phyloP scores from a whole-genome alignment of 2,797 vertebrate genomes.

The Pangasius macronema region DNA sequence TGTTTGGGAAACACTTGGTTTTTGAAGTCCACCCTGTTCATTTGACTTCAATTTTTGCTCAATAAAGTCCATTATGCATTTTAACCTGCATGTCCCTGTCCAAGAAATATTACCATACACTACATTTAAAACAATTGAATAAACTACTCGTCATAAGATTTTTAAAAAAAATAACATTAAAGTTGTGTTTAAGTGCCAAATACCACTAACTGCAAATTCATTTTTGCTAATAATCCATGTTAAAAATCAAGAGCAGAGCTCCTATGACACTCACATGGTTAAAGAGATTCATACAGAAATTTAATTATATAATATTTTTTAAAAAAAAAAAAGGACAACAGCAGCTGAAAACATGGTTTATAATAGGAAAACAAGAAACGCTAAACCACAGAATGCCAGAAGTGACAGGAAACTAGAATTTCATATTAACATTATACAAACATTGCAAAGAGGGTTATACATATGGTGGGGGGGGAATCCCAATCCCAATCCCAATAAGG shows the following conservation, averaged over 20 bases:
- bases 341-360: not conserved
- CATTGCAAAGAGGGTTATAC: too few species aligned
- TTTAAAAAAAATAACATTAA: not conserved
- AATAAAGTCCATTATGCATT: not conserved
- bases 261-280: too few species aligned
- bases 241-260: not conserved
- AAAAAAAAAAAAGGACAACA: too few species aligned
- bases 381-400: not conserved
- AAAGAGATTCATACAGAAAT: not conserved
- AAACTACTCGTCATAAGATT: not conserved
- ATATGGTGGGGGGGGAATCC: too few species aligned
- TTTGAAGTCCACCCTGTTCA: not conserved
- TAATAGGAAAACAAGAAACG: not conserved
- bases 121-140: not conserved
- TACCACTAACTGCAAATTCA: not conserved
- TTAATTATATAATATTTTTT: too few species aligned
- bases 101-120: not conserved
- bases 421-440: too few species aligned
- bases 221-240: not conserved
- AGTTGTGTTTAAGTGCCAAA: not conserved
- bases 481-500: not conserved
- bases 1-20: not conserved
- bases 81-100: not conserved
- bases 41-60: not conserved
- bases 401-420: not conserved